Conservation (phyloP, 2,797 vertebrate species). For the Rhinatrema bivittatum region DNA sequence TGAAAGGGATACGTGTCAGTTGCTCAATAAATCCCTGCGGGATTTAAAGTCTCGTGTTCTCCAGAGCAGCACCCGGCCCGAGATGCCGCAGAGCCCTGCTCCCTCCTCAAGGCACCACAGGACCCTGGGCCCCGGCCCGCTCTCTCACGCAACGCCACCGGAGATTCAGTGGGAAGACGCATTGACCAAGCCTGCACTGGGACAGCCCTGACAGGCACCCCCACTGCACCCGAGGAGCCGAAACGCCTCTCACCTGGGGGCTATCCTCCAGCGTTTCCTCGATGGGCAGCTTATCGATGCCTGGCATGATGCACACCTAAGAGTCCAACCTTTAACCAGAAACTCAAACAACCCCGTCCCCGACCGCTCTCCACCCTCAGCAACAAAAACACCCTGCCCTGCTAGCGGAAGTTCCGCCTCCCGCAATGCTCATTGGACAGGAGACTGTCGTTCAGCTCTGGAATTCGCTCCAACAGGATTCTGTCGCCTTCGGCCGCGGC, state of each 20-base stretch:
- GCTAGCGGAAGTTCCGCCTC: slow-evolving; percentile 29
- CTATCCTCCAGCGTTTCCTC: slow-evolving; percentile 96
- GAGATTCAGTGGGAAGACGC: no score
- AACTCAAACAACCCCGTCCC: fast-evolving
- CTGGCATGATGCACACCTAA: slow-evolving; percentile 73
- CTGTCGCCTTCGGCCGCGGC: slow-evolving; percentile 11
- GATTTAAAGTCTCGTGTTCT: no score
- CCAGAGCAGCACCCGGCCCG: no score
- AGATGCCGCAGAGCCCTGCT: no score
- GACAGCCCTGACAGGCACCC: neutral
- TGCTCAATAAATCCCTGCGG: no score
- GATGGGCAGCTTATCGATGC: slow-evolving; percentile 90
- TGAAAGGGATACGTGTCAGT: no score
- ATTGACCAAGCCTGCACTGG: no score
- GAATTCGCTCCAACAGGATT: neutral
- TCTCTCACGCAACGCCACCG: no score
- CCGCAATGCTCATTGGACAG: neutral
- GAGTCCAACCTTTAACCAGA: neutral
- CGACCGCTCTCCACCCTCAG: neutral
- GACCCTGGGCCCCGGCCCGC: neutral
- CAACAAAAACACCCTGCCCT: neutral
- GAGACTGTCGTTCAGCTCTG: fast-evolving
- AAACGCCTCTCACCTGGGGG: slow-evolving; percentile 70
- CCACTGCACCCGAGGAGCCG: no score
- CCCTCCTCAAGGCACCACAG: neutral